Conservation (phyloP, 2,797 vertebrate species). For the Cossypha niveicapilla region DNA sequence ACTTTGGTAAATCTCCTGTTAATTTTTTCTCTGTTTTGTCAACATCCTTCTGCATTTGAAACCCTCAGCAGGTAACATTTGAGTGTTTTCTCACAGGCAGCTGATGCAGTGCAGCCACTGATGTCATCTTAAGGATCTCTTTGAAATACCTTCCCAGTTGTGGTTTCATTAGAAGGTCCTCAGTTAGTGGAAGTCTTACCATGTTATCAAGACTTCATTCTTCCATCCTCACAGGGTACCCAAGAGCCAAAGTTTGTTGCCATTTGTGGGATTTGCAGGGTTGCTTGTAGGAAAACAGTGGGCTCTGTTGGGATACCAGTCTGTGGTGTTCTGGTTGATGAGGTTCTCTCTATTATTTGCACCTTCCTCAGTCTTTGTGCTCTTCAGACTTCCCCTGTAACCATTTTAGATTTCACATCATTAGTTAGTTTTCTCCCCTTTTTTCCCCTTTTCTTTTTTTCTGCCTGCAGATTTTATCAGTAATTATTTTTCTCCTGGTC, state of each 20-base stretch:
- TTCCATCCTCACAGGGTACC: not conserved
- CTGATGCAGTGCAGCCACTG: accelerated
- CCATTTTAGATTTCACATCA: not conserved
- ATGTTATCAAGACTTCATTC: not conserved
- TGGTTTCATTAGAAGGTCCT: not conserved
- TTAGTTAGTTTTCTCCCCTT: not conserved
- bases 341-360: not conserved
- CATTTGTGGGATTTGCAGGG: not conserved
- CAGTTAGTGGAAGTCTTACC: accelerated
- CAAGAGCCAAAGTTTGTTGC: not conserved
- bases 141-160: not conserved
- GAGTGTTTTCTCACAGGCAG: not conserved
- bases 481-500: slow-evolving; percentile 8
- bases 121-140: not conserved
- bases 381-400: not conserved
- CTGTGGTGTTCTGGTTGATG: not conserved
- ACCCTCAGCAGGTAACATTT: not conserved
- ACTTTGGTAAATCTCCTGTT: not conserved
- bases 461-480: not conserved
- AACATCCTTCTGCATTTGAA: not conserved
- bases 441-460: not conserved
- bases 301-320: not conserved
- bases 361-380: not conserved
- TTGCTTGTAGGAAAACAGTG: accelerated
- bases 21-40: not conserved